Percentiles rank a stretch among this genome's conserved stretches.
These are phyloP conservation scores for Neoaliturus tenellus DNA, from an alignment of 2,888 invertebrate genomes.

Conservation along the genomic window DNA sequence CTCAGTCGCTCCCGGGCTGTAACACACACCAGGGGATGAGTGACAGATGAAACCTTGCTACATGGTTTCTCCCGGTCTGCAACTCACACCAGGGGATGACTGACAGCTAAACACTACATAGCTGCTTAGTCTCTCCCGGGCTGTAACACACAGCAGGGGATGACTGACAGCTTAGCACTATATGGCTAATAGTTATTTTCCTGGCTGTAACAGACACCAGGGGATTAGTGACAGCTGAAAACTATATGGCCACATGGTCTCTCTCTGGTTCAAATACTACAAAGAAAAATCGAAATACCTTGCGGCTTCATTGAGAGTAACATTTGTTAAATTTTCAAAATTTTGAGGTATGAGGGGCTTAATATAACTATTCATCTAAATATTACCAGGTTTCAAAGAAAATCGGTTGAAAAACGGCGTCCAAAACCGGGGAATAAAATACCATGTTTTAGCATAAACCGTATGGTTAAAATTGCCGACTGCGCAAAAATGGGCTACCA, in stretches of 20 bases:
- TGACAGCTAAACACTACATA: too few relatives aligned
- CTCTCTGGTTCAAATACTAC: neutral
- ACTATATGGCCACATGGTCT: constrained; percentile 38
- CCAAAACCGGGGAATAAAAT: too few relatives aligned
- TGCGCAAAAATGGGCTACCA: too few relatives aligned
- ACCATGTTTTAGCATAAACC: too few relatives aligned
- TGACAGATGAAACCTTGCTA: constrained; percentile 37
- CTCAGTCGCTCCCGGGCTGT: constrained; percentile 65
- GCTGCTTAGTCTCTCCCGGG: constrained; percentile 65
- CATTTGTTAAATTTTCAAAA: too few relatives aligned
- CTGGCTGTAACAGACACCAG: constrained; percentile 56
- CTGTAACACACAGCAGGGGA: constrained; percentile 54
- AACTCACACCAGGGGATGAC: neutral
- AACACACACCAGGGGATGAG: neutral
- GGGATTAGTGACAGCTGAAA: constrained; percentile 57
- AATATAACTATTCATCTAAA: too few relatives aligned
- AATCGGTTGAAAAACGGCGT: too few relatives aligned
- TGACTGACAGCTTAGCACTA: neutral
- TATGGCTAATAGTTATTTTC: neutral
- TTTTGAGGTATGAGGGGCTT: too few relatives aligned
- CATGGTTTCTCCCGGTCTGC: constrained; percentile 65
- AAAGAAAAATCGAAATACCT: too few relatives aligned
- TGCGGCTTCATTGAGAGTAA: too few relatives aligned
- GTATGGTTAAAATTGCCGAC: too few relatives aligned
- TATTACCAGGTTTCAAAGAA: too few relatives aligned